Conservation (phyloP, 2,888 invertebrate genomes). For the Cheilosia soror region DNA sequence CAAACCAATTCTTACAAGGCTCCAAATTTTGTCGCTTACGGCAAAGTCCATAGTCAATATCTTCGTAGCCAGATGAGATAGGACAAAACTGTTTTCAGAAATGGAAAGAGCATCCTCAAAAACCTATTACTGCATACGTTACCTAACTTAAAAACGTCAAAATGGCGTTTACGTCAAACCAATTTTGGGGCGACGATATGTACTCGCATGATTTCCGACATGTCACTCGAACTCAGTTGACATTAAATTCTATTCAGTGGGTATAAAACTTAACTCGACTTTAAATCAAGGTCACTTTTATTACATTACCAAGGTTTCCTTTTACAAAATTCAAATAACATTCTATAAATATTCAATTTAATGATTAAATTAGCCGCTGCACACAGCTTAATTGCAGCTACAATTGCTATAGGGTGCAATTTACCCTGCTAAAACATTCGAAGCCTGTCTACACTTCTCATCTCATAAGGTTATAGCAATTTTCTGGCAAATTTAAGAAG, state of each 20-base stretch:
- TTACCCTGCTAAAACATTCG: not conserved
- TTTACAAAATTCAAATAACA: not conserved
- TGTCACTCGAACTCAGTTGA: too few species aligned
- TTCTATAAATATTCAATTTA: conserved; percentile 16
- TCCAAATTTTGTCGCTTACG: too few species aligned
- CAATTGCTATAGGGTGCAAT: not conserved
- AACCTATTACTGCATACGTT: too few species aligned
- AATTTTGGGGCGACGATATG: too few species aligned
- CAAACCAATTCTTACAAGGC: too few species aligned
- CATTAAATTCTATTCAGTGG: not conserved
- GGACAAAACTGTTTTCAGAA: too few species aligned
- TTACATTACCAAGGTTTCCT: not conserved
- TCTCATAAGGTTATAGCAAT: conserved; percentile 8
- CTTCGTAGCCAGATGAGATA: too few species aligned
- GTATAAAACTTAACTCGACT: not conserved
- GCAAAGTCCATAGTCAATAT: too few species aligned
- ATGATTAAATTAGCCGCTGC: conserved; percentile 19
- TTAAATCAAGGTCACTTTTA: not conserved
- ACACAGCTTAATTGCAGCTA: conserved; percentile 2
- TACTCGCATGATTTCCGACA: too few species aligned
- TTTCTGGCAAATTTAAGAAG: conserved; percentile 28
- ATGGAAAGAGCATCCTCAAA: too few species aligned
- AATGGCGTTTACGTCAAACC: too few species aligned
- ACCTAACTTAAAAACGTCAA: too few species aligned
- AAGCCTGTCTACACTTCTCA: not conserved